Conservation (phyloP, 2,888 invertebrate species). For the Ferdinandea cuprea region DNA sequence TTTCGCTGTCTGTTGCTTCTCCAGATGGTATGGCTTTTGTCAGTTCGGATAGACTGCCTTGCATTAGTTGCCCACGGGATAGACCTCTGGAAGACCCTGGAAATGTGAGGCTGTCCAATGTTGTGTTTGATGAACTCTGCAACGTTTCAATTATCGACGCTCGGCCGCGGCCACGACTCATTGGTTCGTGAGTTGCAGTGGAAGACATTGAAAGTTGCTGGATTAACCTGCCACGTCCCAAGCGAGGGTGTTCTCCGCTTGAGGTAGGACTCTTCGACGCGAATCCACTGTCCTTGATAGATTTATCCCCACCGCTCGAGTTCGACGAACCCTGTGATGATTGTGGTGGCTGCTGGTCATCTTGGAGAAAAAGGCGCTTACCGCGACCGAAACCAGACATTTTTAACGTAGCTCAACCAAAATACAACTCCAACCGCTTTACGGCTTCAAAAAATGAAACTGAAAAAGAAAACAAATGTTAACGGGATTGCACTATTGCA, state of each 20-base stretch:
- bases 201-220: constrained; percentile 76
- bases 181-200: constrained; percentile 67
- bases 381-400: constrained; percentile 75
- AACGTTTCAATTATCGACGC: constrained; percentile 63
- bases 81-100: constrained; percentile 25
- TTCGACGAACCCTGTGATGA: constrained; percentile 68
- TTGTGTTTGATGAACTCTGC: constrained; percentile 8
- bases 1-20: constrained; percentile 31
- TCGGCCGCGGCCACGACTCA: constrained; percentile 69
- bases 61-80: constrained; percentile 46
- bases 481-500: constrained; percentile 25
- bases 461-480: constrained; percentile 19
- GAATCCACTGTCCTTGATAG: constrained; percentile 76
- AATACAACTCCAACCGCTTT: neutral
- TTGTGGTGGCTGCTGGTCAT: constrained; percentile 36
- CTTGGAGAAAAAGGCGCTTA: constrained; percentile 44
- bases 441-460: neutral
- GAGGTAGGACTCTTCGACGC: constrained; percentile 75
- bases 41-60: constrained; percentile 12
- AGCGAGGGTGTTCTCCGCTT: constrained; percentile 70
- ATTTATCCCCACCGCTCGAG: constrained; percentile 72
- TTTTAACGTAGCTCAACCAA: neutral
- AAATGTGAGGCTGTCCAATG: constrained; percentile 23
- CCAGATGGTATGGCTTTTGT: constrained; percentile 36
- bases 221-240: constrained; percentile 77